Evolutionary conservation across 2,113 vertebrate genomes (phyloP), one percentile per base, ranked within the genome.

Genomic region (Rhagologus leucostigma): DNA sequence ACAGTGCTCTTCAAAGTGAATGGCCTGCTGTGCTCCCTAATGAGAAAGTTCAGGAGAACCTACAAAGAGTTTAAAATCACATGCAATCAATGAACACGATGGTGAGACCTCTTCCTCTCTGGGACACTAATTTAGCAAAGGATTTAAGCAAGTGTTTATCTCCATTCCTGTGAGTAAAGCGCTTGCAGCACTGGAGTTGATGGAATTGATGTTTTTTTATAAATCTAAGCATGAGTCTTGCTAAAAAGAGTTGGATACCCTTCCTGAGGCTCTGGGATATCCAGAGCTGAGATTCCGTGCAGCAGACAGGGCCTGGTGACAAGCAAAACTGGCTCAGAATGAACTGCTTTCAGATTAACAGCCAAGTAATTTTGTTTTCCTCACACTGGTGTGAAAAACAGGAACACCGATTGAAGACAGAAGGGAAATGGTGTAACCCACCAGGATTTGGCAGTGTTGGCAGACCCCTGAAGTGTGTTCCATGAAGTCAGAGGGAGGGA

Each of bases 111-210:
- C 26, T 83, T 91, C 75, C 67, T 83, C 71, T 70, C 87, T 74
- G 59, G 67, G 84, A 93, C 46, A 39, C 21, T 55, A 70, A 77
- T 91, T 94, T 69, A 59, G 55, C 39, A 80, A 85, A 90, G 50
- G 55, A 91, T 96, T 91, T 96, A 74, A 88, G 63, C 67, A 67
- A 7, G 47, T 70, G 63, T 80, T 91, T 88, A 65, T 77, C 91
- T 86, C 47, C 21, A 55, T 63, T 80, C 27, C 57, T 87, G 29
- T 70, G 57, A 70, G 33, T 18, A 64, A 86, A 87, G 47, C 42
- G 56, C 33, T 89, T 94, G 13, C 32, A 88, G 33, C 35, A 56
- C 59, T 84, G 67, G 42, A 86, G 19, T 47, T 83, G 75, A 44
- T 50, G 10, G 29, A 15, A 55, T 26, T 73, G 23, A 79, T 76